Evolutionary conservation across 2,888 invertebrate genomes (phyloP).

Genomic region (Agrotis exclamationis): DNA sequence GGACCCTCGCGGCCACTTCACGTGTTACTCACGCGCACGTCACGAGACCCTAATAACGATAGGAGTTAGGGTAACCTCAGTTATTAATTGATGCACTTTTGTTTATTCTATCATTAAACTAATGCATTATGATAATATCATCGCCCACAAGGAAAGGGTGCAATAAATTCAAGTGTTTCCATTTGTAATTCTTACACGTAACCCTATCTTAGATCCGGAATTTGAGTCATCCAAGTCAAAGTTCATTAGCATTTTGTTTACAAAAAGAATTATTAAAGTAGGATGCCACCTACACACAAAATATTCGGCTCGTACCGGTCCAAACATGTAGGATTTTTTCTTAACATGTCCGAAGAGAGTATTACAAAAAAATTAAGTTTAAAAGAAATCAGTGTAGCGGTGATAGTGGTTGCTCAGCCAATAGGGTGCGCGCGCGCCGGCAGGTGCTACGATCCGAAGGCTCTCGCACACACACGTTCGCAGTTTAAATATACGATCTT

Average conservation of each 20-base stretch:
- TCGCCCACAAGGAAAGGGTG: slow-evolving; percentile 12
- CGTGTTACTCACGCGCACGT: slow-evolving; percentile 75
- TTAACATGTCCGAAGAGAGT: slow-evolving; percentile 86
- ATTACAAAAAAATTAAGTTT: slow-evolving; percentile 87
- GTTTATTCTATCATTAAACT: slow-evolving; percentile 22
- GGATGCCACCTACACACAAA: slow-evolving; percentile 90
- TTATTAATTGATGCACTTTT: slow-evolving; percentile 43
- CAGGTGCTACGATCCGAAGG: slow-evolving; percentile 86
- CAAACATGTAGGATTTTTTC: slow-evolving; percentile 89
- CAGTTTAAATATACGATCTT: slow-evolving; percentile 86
- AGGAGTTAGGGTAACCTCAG: slow-evolving; percentile 58
- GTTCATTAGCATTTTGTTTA: slow-evolving; percentile 86
- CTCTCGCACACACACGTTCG: slow-evolving; percentile 84
- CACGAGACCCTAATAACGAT: slow-evolving; percentile 74
- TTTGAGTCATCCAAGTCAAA: slow-evolving; percentile 75
- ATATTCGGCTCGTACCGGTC: slow-evolving; percentile 87
- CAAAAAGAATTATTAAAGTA: slow-evolving; percentile 84
- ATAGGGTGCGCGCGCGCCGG: slow-evolving; percentile 87
- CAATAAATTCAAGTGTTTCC: slow-evolving; percentile 39
- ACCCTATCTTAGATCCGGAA: slow-evolving; percentile 72
- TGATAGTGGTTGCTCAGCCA: slow-evolving; percentile 87
- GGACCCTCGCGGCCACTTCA: slow-evolving; percentile 66
- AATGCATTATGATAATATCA: slow-evolving; percentile 16
- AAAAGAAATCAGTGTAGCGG: slow-evolving; percentile 91
- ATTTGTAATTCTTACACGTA: slow-evolving; percentile 60